Conservation (phyloP, 2,888 invertebrate genomes). For the Lamproptera curius region DNA sequence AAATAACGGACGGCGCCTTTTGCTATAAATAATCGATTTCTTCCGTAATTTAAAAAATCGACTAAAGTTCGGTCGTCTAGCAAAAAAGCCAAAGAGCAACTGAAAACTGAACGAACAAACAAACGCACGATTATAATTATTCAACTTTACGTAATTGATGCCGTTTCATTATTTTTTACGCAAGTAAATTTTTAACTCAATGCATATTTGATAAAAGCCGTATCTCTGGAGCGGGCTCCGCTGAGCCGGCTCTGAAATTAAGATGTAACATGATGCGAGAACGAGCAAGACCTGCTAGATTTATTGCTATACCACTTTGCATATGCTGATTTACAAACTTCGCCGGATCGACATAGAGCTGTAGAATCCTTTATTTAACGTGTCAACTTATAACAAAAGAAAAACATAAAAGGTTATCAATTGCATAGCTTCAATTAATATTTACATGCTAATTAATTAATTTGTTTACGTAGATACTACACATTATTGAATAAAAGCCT, state of each 20-base stretch:
- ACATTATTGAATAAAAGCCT: too few relatives aligned
- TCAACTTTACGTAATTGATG: neutral
- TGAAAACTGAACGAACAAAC: neutral
- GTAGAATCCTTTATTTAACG: too few relatives aligned
- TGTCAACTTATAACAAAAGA: too few relatives aligned
- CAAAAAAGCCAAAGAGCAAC: neutral
- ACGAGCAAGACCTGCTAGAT: constrained; percentile 78
- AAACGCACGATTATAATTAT: neutral
- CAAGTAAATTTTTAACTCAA: constrained; percentile 74
- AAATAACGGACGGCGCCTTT: constrained; percentile 6
- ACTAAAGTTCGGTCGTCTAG: too few relatives aligned
- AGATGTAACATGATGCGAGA: constrained; percentile 80
- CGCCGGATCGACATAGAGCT: constrained; percentile 45
- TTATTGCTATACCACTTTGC: constrained; percentile 79
- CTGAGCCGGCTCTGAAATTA: constrained; percentile 77
- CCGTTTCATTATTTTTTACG: constrained; percentile 50
- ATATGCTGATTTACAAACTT: constrained; percentile 80
- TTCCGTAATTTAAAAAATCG: too few relatives aligned
- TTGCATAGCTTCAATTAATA: too few relatives aligned
- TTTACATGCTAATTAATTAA: too few relatives aligned
- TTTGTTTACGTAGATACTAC: too few relatives aligned
- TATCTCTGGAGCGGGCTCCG: constrained; percentile 75
- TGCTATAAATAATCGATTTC: too few relatives aligned
- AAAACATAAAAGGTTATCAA: too few relatives aligned
- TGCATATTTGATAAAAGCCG: constrained; percentile 76